Conservation (phyloP, 1,140 invertebrate species). For the Heliothis virescens region DNA sequence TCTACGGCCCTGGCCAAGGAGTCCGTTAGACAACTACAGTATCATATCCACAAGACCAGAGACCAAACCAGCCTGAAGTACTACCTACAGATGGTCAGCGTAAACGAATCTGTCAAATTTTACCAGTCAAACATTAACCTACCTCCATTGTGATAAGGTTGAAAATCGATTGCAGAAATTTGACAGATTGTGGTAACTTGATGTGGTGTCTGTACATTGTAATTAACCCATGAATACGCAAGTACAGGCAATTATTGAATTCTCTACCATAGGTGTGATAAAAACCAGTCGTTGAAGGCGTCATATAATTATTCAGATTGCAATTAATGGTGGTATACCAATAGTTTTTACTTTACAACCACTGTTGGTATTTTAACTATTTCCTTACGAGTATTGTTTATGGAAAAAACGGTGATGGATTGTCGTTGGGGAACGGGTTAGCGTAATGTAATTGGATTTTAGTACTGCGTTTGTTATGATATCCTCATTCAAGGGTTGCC, state of each 20-base stretch:
- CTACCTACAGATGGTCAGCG: no score
- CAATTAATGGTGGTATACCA: conserved; percentile 47
- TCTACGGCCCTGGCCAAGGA: not conserved
- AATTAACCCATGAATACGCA: conserved; percentile 44
- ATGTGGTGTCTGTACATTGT: not conserved
- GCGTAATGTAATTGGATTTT: conserved; percentile 6
- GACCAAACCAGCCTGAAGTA: not conserved
- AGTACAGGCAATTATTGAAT: conserved; percentile 55
- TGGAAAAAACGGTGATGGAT: conserved; percentile 35
- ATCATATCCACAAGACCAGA: not conserved
- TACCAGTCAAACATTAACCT: no score
- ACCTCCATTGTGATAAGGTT: no score
- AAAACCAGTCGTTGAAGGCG: conserved; percentile 54
- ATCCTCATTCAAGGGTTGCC: not conserved
- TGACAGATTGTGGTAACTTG: no score
- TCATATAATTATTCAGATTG: conserved; percentile 51
- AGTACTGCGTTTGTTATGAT: conserved; percentile 17
- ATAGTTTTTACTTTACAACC: conserved; percentile 41
- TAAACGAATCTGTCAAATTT: no score
- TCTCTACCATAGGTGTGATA: conserved; percentile 40
- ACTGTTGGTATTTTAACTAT: conserved; percentile 55
- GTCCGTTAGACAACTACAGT: not conserved
- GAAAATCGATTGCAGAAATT: no score
- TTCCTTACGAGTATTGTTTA: conserved; percentile 51
- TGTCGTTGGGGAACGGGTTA: conserved; percentile 10